Evolutionary conservation across 2,888 invertebrate species (phyloP), one percentile per base, ranked within the genome.

Genomic region (Lasioglossum pauxillum): DNA sequence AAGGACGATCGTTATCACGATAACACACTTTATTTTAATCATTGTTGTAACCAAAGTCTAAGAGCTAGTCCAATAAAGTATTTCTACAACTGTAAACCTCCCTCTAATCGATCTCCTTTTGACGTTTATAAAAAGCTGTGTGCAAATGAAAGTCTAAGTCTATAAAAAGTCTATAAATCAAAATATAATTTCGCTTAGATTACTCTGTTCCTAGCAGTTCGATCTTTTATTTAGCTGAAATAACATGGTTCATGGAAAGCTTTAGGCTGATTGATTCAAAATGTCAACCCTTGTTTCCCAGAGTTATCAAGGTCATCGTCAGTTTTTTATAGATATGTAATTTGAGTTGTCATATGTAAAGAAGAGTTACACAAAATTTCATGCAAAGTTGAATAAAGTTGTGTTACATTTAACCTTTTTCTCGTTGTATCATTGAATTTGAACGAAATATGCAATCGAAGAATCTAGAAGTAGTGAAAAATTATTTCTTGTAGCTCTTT

Each of bases 21-120:
- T 81, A 77, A 81, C n/a, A 38, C 7, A 49, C 31, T 77, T 75
- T 76, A 84, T 80, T 81, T n/a, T 84, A 86, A 88, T 60, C 57
- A 57, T 80, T 80, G 82, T 69, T 84, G 72, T 84, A 85, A 86
- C 89, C 90, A 91, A 90, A 91, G 77, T 78, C 67, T 82, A 78
- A 78, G n/a, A 74, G 85, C 90, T 91, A 91, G 91, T 91, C 91
- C 79, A 91, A 87, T 87, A 91, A 89, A 90, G 78, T 83, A 78
- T 90, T 91, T 88, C 77, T 90, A 90, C 76, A 75, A 78, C 78
- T 85, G 69, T 78, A 78, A 31, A 5, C 35, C 16, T 27, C n/a
- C 27, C 27, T 12, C 23, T 16, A 67, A 35, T 69, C 35, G 14
- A 31, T 12, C 5, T 12, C 14, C 5, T n/a, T 49, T 19, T 12